These are phyloP conservation scores for Gonatopus flavifemur DNA, from an alignment of 1,140 invertebrate genomes.

Conservation along the genomic window DNA sequence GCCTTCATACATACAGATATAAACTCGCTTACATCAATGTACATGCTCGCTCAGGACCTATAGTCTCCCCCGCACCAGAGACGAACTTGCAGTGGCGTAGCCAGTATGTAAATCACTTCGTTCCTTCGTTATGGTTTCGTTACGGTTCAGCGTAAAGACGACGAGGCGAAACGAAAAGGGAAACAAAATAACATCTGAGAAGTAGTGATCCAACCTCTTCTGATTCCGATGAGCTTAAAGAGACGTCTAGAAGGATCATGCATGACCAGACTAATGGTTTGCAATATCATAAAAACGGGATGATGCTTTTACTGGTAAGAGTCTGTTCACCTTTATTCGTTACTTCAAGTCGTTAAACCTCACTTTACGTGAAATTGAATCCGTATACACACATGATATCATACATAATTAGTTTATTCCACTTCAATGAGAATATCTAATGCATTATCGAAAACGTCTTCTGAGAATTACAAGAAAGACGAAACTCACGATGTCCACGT, in stretches of 20 bases:
- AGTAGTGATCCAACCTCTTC: constrained; percentile 20
- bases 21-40: constrained; percentile 14
- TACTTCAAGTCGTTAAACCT: too few species aligned
- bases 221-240: constrained; percentile 18
- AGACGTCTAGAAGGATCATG: constrained; percentile 3
- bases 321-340: too few species aligned
- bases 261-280: constrained; percentile 2
- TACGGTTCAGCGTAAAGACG: constrained; percentile 10
- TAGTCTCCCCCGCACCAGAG: constrained; percentile 45
- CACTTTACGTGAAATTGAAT: too few species aligned
- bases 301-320: too few species aligned
- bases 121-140: constrained; percentile 21
- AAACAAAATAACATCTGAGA: constrained; percentile 7
- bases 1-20: constrained; percentile 29
- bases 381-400: too few species aligned
- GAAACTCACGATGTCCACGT: too few species aligned
- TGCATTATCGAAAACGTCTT: too few species aligned
- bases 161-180: constrained; percentile 9
- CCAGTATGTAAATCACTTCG: constrained; percentile 51
- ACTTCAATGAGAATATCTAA: too few species aligned
- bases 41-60: constrained; percentile 14
- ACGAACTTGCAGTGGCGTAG: constrained; percentile 41
- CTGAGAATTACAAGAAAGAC: too few species aligned
- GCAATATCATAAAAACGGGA: too few species aligned
- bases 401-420: too few species aligned